Evolutionary conservation across 2,113 vertebrate genomes (phyloP), one percentile per base, ranked within the genome.

Genomic region (Scytalopus superciliaris): DNA sequence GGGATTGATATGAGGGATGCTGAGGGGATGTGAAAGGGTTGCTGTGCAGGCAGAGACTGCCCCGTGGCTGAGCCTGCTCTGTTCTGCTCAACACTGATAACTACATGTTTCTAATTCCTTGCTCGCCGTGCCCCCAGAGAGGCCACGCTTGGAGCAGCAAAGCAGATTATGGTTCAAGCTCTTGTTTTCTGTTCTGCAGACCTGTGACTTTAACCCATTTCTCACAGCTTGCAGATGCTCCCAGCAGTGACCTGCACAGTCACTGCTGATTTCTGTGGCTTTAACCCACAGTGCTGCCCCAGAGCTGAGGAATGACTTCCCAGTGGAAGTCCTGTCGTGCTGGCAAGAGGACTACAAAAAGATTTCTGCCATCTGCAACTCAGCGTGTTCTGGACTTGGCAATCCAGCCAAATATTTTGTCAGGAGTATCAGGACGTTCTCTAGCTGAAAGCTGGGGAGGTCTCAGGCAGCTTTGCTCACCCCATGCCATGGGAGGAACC

Each of bases 141-240:
- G 94, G 95, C 95, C 95, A 76, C 18, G 40, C 94, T 92, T 90
- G 93, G 94, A 97, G 87, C 95, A 94, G 92, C 70, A 64, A 44
- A 95, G 79, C 86, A 89, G 85, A 67, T 90, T 50, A 93, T 35
- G 56, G 80, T 91, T 94, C 88, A 39, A 63, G 60, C 52, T 94
- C 79, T 90, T 90, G 70, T 67, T 92, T 81, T 89, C 79, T 39
- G 50, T 47, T 77, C 86, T 92, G 59, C 95, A 93, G 95, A 86
- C 80, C 88, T 81, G 72, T 24, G 90, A 22, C 39, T 95, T 96
- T 94, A 97, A 94, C 96, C 91, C 94, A 0, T 95, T 90, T 80
- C 37, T 88, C 1, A 0, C 75, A 35, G 52, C 24, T 49, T 23
- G 57, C 49, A 68, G 81, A 40, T 10, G 73, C 55, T 89, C n/a